Evolutionary conservation across 2,113 vertebrate species (phyloP).

Genomic region (human): GRCh38 chr18:29274501-29275000

Average conservation of each 20-base stretch:
- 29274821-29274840: neutral
- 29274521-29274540: neutral
- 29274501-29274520: neutral
- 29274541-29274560: neutral
- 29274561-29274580: neutral
- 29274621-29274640: neutral
- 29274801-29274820: neutral
- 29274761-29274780: neutral
- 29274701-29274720: neutral
- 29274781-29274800: neutral
- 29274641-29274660: neutral
- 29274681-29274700: neutral
- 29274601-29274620: neutral
- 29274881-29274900: neutral
- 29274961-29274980: slow-evolving; percentile 11
- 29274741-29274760: neutral
- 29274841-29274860: neutral
- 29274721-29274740: neutral
- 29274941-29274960: neutral
- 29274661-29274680: neutral
- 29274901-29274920: neutral
- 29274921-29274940: neutral
- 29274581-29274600: neutral
- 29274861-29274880: neutral
- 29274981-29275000: neutral